Percentiles rank a stretch among this genome's conserved stretches.
phyloP scores from a whole-genome alignment of 2,888 invertebrate species.

The Athalia circularis region DNA sequence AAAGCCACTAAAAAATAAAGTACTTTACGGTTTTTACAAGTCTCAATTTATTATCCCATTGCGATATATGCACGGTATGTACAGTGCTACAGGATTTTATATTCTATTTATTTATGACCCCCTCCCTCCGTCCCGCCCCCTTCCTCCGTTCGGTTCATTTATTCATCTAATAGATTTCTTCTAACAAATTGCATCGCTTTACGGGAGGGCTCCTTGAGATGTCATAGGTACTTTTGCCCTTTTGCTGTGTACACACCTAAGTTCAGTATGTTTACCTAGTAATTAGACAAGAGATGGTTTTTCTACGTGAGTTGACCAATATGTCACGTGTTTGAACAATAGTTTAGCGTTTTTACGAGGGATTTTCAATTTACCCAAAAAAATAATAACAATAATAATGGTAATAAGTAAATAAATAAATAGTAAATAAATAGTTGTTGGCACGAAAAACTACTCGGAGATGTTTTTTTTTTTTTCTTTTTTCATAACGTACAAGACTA shows the following conservation, averaged over 20 bases:
- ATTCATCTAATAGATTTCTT: conserved; percentile 45
- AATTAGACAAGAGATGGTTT: conserved; percentile 33
- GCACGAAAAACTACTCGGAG: too few relatives aligned
- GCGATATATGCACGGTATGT: not conserved
- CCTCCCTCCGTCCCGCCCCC: conserved; percentile 10
- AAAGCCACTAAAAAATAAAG: conserved; percentile 32
- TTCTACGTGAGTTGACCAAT: conserved; percentile 62
- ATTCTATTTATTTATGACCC: not conserved
- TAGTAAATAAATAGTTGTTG: too few relatives aligned
- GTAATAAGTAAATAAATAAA: not conserved
- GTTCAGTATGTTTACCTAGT: conserved; percentile 48
- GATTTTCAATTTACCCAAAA: conserved; percentile 47
- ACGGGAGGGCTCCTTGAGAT: conserved; percentile 34
- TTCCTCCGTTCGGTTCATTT: conserved; percentile 31
- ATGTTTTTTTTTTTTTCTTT: too few relatives aligned
- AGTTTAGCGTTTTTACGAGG: conserved; percentile 61
- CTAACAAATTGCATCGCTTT: conserved; percentile 48
- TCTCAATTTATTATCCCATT: not conserved
- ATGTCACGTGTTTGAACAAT: conserved; percentile 64
- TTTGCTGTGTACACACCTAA: conserved; percentile 42
- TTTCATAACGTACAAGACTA: too few relatives aligned
- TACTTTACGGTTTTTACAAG: conserved; percentile 41
- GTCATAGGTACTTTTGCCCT: conserved; percentile 47
- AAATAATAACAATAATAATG: not conserved
- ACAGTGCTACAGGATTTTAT: not conserved